Evolutionary conservation across 2,797 vertebrate species (phyloP), one percentile per base, ranked within the genome.

Genomic region (Thaleichthys pacificus): DNA sequence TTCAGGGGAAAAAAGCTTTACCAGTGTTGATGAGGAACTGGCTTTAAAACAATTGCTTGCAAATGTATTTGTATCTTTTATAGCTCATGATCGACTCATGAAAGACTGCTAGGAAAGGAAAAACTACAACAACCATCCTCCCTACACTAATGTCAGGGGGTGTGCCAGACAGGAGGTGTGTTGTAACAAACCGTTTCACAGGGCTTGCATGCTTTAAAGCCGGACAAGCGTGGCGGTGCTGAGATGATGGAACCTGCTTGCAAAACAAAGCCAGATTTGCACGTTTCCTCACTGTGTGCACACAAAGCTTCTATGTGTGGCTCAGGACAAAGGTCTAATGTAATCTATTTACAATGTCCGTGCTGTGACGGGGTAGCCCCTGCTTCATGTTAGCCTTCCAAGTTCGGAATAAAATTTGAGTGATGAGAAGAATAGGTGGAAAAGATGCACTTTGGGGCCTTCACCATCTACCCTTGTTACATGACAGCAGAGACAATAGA

Each of bases 41-140:
- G 84, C 87, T 87, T 88, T 81, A 84, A 80, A 60, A 80, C 89
- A 88, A 88, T 89, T 80, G 54, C 80, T 87, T 77, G 77, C 86
- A 86, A 91, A 90, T 84, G 84, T 86, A 86, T 91, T 90, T 86
- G 42, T 47, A 86, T 90, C 80, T 85, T 92, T 92, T 85, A 89
- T 84, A 80, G 85, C 81, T 81, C 61, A 65, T 65, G 80, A 88
- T 80, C 85, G 86, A 79, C 79, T 8, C 79, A 78, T 84, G 80
- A 75, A 58, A 61, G 66, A 75, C 78, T 82, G 32, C 68, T 66
- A 49, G 68, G 66, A 28, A 56, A 76, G 64, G 80, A 66, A 85
- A 83, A 76, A 21, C 70, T 79, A 82, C 72, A 26, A 76, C 65
- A 76, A 76, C 12, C 28, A 72, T 77, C 74, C 73, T 76, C 71